Conservation (phyloP, 2,797 vertebrate species). For the Megalops cyprinoides region DNA sequence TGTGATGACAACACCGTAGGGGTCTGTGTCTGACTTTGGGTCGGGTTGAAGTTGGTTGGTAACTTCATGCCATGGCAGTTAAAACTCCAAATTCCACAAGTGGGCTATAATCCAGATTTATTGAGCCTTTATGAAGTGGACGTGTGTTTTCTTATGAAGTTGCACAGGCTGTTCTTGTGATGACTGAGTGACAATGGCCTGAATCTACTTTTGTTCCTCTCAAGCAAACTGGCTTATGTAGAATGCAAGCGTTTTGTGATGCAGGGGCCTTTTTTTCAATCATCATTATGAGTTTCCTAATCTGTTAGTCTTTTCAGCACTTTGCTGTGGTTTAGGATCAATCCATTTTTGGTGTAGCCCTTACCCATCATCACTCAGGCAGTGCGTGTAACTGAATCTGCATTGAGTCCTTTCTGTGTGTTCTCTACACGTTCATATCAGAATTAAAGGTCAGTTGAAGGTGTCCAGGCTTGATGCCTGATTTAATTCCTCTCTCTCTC, state of each 20-base stretch:
- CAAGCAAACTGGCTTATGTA: not conserved
- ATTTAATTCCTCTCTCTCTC: not conserved
- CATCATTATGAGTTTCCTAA: not conserved
- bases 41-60: not conserved
- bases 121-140: slow-evolving; percentile 19
- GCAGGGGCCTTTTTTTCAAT: not conserved
- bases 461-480: not conserved
- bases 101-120: not conserved
- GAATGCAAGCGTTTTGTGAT: not conserved
- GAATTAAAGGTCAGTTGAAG: not conserved
- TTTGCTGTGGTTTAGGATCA: not conserved
- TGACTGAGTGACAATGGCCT: not conserved
- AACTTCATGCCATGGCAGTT: slow-evolving; percentile 5
- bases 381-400: not conserved
- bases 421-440: not conserved
- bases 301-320: not conserved
- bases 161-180: not conserved
- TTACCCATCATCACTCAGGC: not conserved
- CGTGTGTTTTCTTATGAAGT: not conserved
- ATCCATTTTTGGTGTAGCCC: not conserved
- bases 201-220: not conserved
- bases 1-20: not conserved
- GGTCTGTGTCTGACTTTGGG: slow-evolving; percentile 2
- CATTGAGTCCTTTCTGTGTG: not conserved
- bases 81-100: slow-evolving; percentile 19